phyloP scores from a whole-genome alignment of 2,888 invertebrate genomes.

The Aspidiotus rigidus region DNA sequence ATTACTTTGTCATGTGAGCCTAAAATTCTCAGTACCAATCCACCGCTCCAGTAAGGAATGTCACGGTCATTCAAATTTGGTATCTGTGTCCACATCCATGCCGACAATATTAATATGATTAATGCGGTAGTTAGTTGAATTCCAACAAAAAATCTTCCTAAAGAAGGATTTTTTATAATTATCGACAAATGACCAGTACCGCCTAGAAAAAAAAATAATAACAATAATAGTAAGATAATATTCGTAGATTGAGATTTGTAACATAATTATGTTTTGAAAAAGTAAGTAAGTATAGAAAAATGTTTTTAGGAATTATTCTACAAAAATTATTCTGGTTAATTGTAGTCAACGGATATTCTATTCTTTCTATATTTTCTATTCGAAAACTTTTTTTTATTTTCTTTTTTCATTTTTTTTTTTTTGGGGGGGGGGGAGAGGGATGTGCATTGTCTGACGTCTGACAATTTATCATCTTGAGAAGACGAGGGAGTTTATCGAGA shows the following conservation, averaged over 20 bases:
- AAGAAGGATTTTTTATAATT: not conserved
- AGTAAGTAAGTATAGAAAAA: not conserved
- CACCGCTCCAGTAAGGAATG: conserved; percentile 58
- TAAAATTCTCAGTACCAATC: conserved; percentile 45
- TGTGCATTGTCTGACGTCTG: too few species aligned
- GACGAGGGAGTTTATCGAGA: too few species aligned
- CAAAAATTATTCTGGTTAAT: not conserved
- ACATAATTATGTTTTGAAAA: too few species aligned
- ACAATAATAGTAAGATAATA: not conserved
- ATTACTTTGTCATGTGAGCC: not conserved
- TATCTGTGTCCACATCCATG: conserved; percentile 53
- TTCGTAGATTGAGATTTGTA: too few species aligned
- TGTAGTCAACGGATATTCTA: not conserved
- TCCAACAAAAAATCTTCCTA: conserved; percentile 47
- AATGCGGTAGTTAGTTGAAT: conserved; percentile 50
- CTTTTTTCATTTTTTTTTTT: not conserved
- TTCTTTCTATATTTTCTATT: not conserved
- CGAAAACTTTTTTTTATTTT: not conserved
- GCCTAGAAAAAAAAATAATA: conserved; percentile 1
- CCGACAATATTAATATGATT: conserved; percentile 49
- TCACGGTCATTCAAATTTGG: conserved; percentile 52
- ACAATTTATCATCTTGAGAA: too few species aligned
- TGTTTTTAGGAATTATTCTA: not conserved
- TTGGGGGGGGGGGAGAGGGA: too few species aligned
- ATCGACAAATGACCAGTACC: conserved; percentile 3